phyloP scores from a whole-genome alignment of 2,888 invertebrate genomes.

The Lypha dubia region DNA sequence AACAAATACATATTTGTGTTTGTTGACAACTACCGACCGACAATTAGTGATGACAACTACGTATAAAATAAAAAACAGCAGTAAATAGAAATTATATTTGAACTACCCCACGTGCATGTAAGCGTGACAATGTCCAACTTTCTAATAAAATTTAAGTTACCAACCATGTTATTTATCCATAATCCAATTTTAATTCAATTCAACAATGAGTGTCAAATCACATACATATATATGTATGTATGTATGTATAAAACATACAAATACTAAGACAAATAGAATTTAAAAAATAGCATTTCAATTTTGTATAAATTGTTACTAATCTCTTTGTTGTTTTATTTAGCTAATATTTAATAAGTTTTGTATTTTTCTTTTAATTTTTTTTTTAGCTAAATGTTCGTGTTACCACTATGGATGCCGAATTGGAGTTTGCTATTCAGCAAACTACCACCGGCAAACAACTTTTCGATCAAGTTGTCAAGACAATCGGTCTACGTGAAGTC shows the following conservation, averaged over 20 bases:
- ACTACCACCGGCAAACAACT: constrained; percentile 99
- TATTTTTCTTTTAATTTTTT: constrained; percentile 77
- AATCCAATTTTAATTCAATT: constrained; percentile 59
- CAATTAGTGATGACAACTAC: constrained; percentile 18
- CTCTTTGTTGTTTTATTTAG: neutral
- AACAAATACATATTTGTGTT: constrained; percentile 15
- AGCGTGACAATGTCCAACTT: constrained; percentile 76
- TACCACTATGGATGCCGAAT: constrained; percentile 99
- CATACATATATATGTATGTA: neutral
- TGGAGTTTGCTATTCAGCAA: constrained; percentile 99
- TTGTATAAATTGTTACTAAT: too few relatives aligned
- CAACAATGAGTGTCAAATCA: constrained; percentile 15
- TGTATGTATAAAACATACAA: too few relatives aligned
- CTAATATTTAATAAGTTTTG: constrained; percentile 9
- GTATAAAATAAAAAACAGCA: neutral
- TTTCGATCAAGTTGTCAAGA: constrained; percentile 99
- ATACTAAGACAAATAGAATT: too few relatives aligned
- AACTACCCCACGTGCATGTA: constrained; percentile 74
- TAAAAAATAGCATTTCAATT: too few relatives aligned
- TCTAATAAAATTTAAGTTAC: constrained; percentile 65
- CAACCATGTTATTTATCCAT: constrained; percentile 52
- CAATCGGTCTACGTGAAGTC: constrained; percentile 98
- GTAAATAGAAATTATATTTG: constrained; percentile 27
- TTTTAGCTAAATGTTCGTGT: constrained; percentile 99
- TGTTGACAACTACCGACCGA: constrained; percentile 35